phyloP scores from a whole-genome alignment of 2,888 invertebrate species.

The Cacoxenus indagator region DNA sequence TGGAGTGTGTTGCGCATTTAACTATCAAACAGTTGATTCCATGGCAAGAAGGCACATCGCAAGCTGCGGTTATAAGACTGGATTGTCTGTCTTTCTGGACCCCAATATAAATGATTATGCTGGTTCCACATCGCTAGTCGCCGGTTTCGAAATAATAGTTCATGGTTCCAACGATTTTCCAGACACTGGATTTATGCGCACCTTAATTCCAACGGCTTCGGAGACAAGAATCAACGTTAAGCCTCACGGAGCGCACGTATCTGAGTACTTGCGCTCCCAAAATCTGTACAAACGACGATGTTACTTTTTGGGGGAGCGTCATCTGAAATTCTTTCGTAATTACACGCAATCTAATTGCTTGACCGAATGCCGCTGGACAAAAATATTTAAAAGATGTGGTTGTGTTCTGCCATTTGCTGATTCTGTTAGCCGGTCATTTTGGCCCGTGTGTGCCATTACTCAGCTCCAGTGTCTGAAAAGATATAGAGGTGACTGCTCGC shows the following conservation, averaged over 20 bases:
- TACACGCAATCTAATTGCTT: slow-evolving; percentile 79
- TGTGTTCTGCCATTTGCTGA: slow-evolving; percentile 76
- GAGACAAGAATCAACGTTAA: slow-evolving; percentile 75
- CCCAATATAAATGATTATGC: slow-evolving; percentile 74
- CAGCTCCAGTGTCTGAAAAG: slow-evolving; percentile 50
- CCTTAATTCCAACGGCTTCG: slow-evolving; percentile 72
- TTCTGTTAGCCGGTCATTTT: slow-evolving; percentile 23
- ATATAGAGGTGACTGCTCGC: slow-evolving; percentile 42
- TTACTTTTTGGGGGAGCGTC: slow-evolving; percentile 73
- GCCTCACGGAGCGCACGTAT: slow-evolving; percentile 75
- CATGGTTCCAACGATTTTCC: slow-evolving; percentile 76
- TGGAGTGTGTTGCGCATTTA: slow-evolving; percentile 78
- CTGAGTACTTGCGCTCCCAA: slow-evolving; percentile 71
- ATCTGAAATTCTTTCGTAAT: slow-evolving; percentile 60
- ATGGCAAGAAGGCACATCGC: slow-evolving; percentile 70
- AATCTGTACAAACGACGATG: slow-evolving; percentile 73
- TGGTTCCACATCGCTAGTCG: slow-evolving; percentile 73
- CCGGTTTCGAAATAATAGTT: slow-evolving; percentile 75
- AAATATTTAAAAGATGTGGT: slow-evolving; percentile 72
- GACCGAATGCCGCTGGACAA: slow-evolving; percentile 73
- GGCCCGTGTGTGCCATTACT: slow-evolving; percentile 49
- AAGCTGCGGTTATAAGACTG: slow-evolving; percentile 77
- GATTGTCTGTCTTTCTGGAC: slow-evolving; percentile 74
- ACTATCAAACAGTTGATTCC: slow-evolving; percentile 72
- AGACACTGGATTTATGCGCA: slow-evolving; percentile 73